These are phyloP conservation scores for Pollicipes pollicipes DNA, from an alignment of 1,140 invertebrate genomes.

Conservation along the genomic window DNA sequence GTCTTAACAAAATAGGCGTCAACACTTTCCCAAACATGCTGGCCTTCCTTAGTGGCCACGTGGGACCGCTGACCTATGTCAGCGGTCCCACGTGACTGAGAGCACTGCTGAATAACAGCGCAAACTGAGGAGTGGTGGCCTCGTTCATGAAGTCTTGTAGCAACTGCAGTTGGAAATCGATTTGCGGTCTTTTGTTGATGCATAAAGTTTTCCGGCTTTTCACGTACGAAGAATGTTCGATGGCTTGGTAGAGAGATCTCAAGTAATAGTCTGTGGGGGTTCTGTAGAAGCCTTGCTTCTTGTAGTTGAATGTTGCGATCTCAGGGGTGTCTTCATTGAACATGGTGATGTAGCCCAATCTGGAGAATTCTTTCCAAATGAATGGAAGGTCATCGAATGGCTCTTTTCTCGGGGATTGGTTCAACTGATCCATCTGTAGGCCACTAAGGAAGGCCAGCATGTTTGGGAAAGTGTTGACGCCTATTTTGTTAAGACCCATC, in stretches of 20 bases:
- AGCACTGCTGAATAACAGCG: neutral
- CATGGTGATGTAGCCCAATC: slow-evolving; percentile 52
- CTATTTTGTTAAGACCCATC: slow-evolving; percentile 62
- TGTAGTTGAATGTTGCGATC: slow-evolving; percentile 63
- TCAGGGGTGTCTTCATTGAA: slow-evolving; percentile 55
- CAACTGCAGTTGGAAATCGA: slow-evolving; percentile 22
- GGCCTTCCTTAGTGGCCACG: slow-evolving; percentile 43
- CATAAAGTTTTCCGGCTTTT: slow-evolving; percentile 20
- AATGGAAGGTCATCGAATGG: slow-evolving; percentile 50
- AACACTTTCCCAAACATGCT: slow-evolving; percentile 69
- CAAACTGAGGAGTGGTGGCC: slow-evolving; percentile 1
- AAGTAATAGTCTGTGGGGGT: slow-evolving; percentile 67
- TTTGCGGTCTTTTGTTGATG: slow-evolving; percentile 21
- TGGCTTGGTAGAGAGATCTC: slow-evolving; percentile 42
- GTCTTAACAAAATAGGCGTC: slow-evolving; percentile 64
- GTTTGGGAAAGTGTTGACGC: slow-evolving; percentile 68
- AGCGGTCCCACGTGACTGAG: neutral
- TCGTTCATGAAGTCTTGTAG: slow-evolving; percentile 17
- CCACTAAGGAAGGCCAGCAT: slow-evolving; percentile 52
- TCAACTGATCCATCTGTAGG: slow-evolving; percentile 37
- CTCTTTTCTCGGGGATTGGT: slow-evolving; percentile 7
- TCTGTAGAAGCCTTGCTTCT: slow-evolving; percentile 52
- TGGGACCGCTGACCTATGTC: neutral
- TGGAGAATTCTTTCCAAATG: slow-evolving; percentile 55
- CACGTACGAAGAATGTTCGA: slow-evolving; percentile 17